phyloP scores from a whole-genome alignment of 2,797 vertebrate species.

The Schizopygopsis malacanthus region DNA sequence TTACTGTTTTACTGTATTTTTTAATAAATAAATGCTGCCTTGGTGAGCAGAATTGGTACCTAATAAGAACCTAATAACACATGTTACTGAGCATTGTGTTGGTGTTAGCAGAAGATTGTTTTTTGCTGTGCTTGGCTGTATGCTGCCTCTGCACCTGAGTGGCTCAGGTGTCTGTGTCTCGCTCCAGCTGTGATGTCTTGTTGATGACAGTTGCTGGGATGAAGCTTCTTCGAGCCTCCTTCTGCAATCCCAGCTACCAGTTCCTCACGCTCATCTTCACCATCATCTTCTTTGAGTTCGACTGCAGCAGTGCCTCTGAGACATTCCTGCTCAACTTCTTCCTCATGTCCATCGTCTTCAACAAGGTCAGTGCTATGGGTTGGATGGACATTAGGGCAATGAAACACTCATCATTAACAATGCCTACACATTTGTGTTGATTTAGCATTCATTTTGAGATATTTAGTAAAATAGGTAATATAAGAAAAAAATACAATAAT shows the following conservation, averaged over 20 bases:
- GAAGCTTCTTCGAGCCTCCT: slow-evolving; percentile 94
- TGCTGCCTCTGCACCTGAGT: slow-evolving; percentile 61
- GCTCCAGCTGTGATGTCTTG: slow-evolving; percentile 90
- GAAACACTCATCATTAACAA: neutral
- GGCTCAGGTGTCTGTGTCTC: slow-evolving; percentile 65
- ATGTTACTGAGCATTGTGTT: neutral
- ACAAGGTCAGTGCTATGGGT: slow-evolving; percentile 83
- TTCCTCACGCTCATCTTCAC: slow-evolving; percentile 93
- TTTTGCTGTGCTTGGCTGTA: slow-evolving; percentile 56
- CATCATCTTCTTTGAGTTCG: slow-evolving; percentile 92
- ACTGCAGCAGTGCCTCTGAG: slow-evolving; percentile 89
- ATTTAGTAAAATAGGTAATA: neutral
- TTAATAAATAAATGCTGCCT: neutral
- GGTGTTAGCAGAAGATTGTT: slow-evolving; percentile 32
- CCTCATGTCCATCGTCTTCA: slow-evolving; percentile 93
- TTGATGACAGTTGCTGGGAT: slow-evolving; percentile 92
- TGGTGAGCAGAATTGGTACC: neutral
- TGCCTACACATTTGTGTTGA: neutral
- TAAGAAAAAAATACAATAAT: neutral
- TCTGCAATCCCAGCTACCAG: slow-evolving; percentile 93
- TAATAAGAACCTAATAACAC: too few relatives aligned
- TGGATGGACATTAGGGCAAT: neutral
- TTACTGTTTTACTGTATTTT: neutral
- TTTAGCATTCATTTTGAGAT: neutral
- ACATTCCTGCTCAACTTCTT: slow-evolving; percentile 97